Evolutionary conservation across 2,888 invertebrate species (phyloP).

Genomic region (Atrina japonica): DNA sequence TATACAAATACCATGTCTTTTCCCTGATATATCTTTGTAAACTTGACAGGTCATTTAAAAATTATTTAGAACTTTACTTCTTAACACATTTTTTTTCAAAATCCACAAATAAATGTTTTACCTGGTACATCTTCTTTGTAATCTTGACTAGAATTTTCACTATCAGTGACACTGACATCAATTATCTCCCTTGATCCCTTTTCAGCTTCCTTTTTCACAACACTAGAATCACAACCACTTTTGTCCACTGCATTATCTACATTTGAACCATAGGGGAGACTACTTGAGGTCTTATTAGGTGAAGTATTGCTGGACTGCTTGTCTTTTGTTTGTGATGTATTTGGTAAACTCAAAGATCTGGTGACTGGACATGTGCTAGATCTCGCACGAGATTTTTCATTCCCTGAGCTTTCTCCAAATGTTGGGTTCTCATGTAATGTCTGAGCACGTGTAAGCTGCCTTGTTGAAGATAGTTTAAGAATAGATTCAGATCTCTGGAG

Average conservation of each 20-base stretch:
- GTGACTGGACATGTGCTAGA: slow-evolving; percentile 3
- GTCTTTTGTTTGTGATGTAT: not conserved
- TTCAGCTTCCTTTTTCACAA: not conserved
- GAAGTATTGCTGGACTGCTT: not conserved
- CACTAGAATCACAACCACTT: slow-evolving; percentile 4
- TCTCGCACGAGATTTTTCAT: slow-evolving; percentile 13
- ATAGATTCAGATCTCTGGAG: slow-evolving; percentile 42
- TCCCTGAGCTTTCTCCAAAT: slow-evolving; percentile 11
- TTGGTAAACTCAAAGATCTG: slow-evolving; percentile 14
- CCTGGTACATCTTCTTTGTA: not conserved
- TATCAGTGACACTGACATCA: slow-evolving; percentile 1
- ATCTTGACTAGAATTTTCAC: slow-evolving; percentile 13
- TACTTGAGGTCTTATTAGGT: not conserved
- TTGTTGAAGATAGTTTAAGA: slow-evolving; percentile 20
- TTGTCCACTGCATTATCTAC: not conserved
- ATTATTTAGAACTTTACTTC: no score
- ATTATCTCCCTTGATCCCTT: not conserved
- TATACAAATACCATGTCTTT: no score
- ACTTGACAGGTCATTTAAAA: no score
- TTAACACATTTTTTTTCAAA: no score
- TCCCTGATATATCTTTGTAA: no score
- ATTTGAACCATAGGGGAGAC: not conserved
- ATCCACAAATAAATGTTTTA: no score
- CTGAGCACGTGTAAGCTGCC: not conserved
- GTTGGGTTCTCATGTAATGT: slow-evolving; percentile 15